Evolutionary conservation across 2,113 vertebrate genomes (phyloP).

Genomic region (Tachysurus fulvidraco): DNA sequence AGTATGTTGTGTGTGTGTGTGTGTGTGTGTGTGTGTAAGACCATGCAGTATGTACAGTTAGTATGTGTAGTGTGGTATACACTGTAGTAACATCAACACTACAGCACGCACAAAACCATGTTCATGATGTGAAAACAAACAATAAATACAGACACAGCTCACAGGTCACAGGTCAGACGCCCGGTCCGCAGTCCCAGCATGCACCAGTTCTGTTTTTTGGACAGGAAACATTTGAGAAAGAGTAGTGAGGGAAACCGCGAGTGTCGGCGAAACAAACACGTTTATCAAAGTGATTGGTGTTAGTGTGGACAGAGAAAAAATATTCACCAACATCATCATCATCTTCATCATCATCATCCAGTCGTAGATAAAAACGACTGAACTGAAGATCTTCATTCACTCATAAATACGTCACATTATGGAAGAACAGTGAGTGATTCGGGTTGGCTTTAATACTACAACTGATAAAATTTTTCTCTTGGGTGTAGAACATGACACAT

Average conservation of each 20-base stretch:
- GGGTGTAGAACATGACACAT: too few relatives aligned
- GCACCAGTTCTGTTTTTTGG: neutral
- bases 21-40: too few relatives aligned
- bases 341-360: neutral
- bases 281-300: neutral
- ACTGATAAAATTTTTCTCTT: too few relatives aligned
- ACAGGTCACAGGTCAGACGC: neutral
- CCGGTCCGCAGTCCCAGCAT: neutral
- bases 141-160: neutral
- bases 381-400: neutral
- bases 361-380: neutral
- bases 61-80: too few relatives aligned
- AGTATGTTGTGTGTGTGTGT: too few relatives aligned
- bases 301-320: neutral
- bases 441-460: neutral
- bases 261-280: neutral
- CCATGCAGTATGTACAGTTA: too few relatives aligned
- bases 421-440: neutral
- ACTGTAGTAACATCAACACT: neutral
- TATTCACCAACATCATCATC: neutral
- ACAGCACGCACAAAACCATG: neutral
- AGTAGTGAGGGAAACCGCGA: neutral
- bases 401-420: conserved; percentile 17
- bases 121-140: neutral
- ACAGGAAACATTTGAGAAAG: neutral